Evolutionary conservation across 92 coral and sea anemone genomes (phyloP).

Genomic region (Nematostella vectensis): DNA sequence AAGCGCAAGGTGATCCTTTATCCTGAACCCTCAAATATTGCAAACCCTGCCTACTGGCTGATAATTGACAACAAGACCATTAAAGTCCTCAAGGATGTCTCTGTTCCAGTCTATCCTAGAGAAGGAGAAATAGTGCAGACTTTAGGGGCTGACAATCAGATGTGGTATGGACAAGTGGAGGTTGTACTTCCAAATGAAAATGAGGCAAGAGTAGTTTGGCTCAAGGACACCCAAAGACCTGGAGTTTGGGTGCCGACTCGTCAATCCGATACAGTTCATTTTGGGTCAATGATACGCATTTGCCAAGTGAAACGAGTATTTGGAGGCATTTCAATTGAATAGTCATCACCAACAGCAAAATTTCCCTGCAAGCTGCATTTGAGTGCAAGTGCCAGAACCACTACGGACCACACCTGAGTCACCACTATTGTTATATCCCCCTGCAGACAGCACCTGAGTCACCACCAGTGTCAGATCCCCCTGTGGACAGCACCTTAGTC

Average conservation of each 20-base stretch:
- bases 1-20: constrained; percentile 46
- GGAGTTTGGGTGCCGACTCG: constrained; percentile 9
- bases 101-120: constrained; percentile 45
- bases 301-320: constrained; percentile 5
- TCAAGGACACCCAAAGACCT: not conserved
- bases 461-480: too few relatives aligned
- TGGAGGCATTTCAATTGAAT: constrained; percentile 5
- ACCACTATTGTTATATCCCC: constrained; percentile 3
- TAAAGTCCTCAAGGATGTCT: constrained; percentile 12
- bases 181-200: not conserved
- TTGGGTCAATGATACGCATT: constrained; percentile 1
- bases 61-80: constrained; percentile 37
- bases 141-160: constrained; percentile 32
- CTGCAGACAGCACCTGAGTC: too few relatives aligned
- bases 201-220: constrained; percentile 7
- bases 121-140: constrained; percentile 32
- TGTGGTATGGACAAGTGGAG: constrained; percentile 23
- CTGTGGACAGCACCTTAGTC: too few relatives aligned
- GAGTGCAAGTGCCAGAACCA: too few relatives aligned
- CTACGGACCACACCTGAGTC: too few relatives aligned
- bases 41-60: constrained; percentile 35
- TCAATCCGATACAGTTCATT: not conserved
- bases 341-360: too few relatives aligned
- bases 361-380: too few relatives aligned
- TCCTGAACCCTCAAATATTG: constrained; percentile 46